Evolutionary conservation across 2,113 vertebrate genomes (phyloP), one percentile per base, ranked within the genome.

Genomic region (Sylvia atricapilla): DNA sequence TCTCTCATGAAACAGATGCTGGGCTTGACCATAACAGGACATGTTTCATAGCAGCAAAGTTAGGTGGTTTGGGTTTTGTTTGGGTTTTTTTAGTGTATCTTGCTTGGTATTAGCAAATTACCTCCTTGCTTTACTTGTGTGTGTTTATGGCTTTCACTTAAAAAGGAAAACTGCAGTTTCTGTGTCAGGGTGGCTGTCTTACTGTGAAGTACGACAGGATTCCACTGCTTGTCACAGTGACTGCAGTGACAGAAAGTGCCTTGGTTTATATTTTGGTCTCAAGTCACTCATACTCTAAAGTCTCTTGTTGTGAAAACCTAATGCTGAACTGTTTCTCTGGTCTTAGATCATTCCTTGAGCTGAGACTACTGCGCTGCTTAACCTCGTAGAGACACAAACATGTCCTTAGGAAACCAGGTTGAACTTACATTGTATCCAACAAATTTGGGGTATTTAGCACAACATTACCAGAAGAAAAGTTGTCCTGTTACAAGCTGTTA

Each of bases 311-410:
- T 66, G 33, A 74, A 78, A 56, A 74, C 30, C 17, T 33, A 1
- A 1, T 4, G 3, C 35, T 77, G 33, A 70, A 11, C 18, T 31
- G 41, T 30, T 75, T 59, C 35, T 63, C 44, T 77, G n/a, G 6
- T 50, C 0, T 0, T 25, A 35, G 30, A 64, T 66, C 5, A 5
- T 43, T 33, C 24, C 10, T 37, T n/a, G 12, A 56, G 17, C 49
- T 59, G 46, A 44, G 24, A 4, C 27, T 28, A 0, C 21, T 47
- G 56, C 49, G 0, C 19, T 70, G 25, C 55, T 83, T 52, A 13
- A 13, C 30, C 9, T 73, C 3, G 1, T 41, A 10, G 24, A 67
- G 59, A 11, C 31, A n/a, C 25, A 58, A 41, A 62, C 41, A 7
- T n/a, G 27, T 68, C 33, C 25, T 62, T 62, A 62, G 67, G 47